Percentiles rank a stretch among this genome's conserved stretches.
Conservation (phyloP, 2,113 vertebrate species). For the Aegithalos caudatus region DNA sequence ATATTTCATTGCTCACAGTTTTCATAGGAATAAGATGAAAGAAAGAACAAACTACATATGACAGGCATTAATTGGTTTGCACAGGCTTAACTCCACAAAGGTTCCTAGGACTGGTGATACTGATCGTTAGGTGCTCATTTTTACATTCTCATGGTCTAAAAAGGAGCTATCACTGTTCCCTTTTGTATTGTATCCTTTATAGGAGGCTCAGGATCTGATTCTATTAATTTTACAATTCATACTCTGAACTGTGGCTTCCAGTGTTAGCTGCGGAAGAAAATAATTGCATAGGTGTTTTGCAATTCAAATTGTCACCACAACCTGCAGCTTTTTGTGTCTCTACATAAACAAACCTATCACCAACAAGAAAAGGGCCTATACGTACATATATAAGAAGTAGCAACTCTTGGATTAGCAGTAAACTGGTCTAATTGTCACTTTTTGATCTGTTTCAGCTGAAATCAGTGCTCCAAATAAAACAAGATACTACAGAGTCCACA, state of each 20-base stretch:
- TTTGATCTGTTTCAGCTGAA: background rate
- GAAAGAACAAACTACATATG: background rate
- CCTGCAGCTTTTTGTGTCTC: background rate
- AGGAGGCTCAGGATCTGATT: background rate
- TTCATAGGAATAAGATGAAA: background rate
- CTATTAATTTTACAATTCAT: background rate
- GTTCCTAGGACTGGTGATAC: background rate
- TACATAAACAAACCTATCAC: background rate
- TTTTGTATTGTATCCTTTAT: background rate
- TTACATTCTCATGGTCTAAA: background rate
- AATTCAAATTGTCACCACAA: background rate
- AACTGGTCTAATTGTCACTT: background rate
- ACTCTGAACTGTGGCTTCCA: background rate
- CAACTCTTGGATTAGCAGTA: background rate
- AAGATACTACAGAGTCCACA: background rate
- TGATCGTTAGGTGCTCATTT: background rate
- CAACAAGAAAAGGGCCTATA: background rate
- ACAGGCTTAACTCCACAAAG: background rate
- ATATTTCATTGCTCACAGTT: background rate
- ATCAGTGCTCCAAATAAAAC: accelerated
- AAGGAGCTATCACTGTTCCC: background rate
- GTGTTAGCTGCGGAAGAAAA: background rate
- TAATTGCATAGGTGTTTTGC: background rate
- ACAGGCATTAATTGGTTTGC: background rate
- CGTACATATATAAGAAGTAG: background rate